phyloP scores from a whole-genome alignment of 2,113 vertebrate genomes.

The Chiloscyllium plagiosum region DNA sequence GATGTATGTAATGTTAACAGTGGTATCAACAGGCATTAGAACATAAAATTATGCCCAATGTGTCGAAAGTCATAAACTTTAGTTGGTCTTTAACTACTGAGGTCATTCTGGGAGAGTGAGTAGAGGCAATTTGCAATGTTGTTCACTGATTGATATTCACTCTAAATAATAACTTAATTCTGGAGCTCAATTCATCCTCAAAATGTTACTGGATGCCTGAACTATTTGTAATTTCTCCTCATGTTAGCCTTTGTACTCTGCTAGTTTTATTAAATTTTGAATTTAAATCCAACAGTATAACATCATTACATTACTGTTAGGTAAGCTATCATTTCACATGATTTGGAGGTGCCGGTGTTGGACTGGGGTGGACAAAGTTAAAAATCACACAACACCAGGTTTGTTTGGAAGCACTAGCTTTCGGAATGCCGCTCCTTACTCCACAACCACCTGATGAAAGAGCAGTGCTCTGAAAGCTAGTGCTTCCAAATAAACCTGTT shows the following conservation, averaged over 20 bases:
- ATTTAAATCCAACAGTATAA: not conserved
- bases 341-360: no score
- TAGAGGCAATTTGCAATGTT: not conserved
- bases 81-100: not conserved
- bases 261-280: not conserved
- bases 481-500: no score
- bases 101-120: not conserved
- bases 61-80: not conserved
- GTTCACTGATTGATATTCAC: not conserved
- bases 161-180: not conserved
- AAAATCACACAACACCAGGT: no score
- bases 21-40: not conserved
- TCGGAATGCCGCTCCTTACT: no score
- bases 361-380: no score
- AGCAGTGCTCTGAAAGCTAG: no score
- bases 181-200: not conserved
- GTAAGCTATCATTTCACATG: not conserved
- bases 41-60: not conserved
- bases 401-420: no score
- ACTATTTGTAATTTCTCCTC: not conserved
- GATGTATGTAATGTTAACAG: no score
- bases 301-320: not conserved
- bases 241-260: not conserved
- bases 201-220: not conserved
- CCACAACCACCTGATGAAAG: no score